Evolutionary conservation across 1,140 invertebrate species (phyloP).

Genomic region (Trichomalopsis sarcophagae): DNA sequence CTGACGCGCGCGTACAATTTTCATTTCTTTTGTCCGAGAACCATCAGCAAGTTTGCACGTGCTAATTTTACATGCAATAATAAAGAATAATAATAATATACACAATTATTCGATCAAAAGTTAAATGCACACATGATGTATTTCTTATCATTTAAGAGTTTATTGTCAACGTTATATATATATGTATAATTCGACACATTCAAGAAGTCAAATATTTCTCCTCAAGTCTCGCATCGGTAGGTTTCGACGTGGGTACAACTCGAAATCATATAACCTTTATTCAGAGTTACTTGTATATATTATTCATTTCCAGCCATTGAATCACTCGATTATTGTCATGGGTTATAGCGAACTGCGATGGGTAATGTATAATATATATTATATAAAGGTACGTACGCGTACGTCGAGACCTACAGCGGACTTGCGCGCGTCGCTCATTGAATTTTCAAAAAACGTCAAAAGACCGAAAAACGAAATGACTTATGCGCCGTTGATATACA

Average conservation of each 20-base stretch:
- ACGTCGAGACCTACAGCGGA: neutral
- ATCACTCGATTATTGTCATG: neutral
- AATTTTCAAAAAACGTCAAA: neutral
- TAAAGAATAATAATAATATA: constrained; percentile 18
- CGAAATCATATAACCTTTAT: neutral
- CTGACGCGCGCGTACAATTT: neutral
- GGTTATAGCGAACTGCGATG: neutral
- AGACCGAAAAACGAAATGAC: too few species aligned
- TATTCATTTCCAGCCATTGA: neutral
- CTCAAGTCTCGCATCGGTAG: neutral
- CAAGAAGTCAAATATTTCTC: neutral
- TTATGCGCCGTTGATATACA: too few species aligned
- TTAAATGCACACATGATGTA: neutral
- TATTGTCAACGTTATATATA: neutral
- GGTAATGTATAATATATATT: too few species aligned
- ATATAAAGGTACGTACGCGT: neutral
- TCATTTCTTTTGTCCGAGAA: neutral
- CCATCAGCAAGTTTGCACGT: neutral
- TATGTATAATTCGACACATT: too few species aligned
- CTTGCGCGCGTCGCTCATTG: too few species aligned
- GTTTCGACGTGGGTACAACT: neutral
- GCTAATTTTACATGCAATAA: neutral
- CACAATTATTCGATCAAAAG: neutral
- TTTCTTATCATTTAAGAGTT: neutral
- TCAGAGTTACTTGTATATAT: neutral